phyloP scores from a whole-genome alignment of 2,888 invertebrate genomes.

The Zeuzera pyrina region DNA sequence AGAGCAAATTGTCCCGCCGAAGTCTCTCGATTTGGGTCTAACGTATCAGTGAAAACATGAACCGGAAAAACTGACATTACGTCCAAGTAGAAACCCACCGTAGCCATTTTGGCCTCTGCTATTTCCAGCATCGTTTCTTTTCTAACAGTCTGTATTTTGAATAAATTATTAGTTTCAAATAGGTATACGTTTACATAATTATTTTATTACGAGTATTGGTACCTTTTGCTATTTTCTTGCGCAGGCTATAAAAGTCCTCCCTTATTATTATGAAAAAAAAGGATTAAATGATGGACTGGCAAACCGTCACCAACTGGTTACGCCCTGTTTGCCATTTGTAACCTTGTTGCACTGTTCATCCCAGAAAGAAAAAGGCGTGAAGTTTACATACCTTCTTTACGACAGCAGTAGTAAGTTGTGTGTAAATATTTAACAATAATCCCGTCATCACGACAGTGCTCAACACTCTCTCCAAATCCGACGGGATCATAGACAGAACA shows the following conservation, averaged over 20 bases:
- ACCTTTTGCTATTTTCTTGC: no score
- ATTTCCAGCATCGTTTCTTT: constrained; percentile 56
- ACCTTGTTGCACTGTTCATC: background rate
- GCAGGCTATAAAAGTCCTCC: no score
- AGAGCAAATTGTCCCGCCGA: constrained; percentile 38
- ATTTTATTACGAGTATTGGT: no score
- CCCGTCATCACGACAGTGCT: constrained; percentile 44
- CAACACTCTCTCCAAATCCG: constrained; percentile 35
- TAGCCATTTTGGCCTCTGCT: constrained; percentile 55
- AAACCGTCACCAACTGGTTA: no score
- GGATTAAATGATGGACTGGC: no score
- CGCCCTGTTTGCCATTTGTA: background rate
- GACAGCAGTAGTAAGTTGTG: constrained; percentile 63
- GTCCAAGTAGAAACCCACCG: constrained; percentile 56
- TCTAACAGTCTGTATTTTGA: constrained; percentile 34
- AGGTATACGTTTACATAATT: background rate
- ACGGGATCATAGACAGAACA: constrained; percentile 30
- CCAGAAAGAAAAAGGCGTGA: constrained; percentile 1
- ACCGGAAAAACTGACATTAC: constrained; percentile 57
- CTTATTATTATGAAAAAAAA: no score
- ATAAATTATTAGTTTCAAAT: background rate
- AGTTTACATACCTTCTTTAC: constrained; percentile 39
- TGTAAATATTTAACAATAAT: constrained; percentile 53
- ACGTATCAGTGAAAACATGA: constrained; percentile 46
- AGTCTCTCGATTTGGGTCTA: constrained; percentile 39